phyloP scores from a whole-genome alignment of 2,113 vertebrate genomes.

The Oenanthe oenanthe region DNA sequence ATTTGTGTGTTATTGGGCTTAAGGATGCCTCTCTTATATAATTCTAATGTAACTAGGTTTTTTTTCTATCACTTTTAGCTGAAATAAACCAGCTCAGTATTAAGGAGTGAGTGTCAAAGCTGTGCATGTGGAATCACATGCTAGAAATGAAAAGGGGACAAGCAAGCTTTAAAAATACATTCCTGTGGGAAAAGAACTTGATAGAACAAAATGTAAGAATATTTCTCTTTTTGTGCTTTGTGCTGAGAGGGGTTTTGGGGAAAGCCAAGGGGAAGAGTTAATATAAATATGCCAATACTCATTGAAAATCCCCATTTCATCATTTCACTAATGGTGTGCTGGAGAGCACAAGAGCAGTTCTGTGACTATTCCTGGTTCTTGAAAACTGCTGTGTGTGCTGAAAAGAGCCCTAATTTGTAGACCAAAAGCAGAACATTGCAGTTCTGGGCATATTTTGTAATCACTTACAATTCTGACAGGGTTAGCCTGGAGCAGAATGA shows the following conservation, averaged over 20 bases:
- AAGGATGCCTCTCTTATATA: background rate
- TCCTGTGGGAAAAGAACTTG: background rate
- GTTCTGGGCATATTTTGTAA: background rate
- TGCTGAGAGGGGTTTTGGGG: background rate
- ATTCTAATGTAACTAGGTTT: background rate
- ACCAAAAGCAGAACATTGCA: background rate
- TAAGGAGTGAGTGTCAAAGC: background rate
- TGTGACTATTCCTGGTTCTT: background rate
- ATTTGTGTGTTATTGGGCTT: background rate
- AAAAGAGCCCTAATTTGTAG: slow-evolving; percentile 17
- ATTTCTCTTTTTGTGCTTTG: background rate
- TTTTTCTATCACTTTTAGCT: background rate
- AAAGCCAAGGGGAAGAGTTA: background rate
- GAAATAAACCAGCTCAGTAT: background rate
- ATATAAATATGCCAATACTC: background rate
- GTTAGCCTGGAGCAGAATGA: slow-evolving; percentile 30
- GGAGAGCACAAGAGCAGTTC: background rate
- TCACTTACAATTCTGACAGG: background rate
- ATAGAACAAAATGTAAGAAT: background rate
- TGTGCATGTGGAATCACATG: background rate
- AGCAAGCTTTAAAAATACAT: background rate
- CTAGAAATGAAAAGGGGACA: background rate
- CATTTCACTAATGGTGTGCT: background rate
- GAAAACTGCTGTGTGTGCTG: background rate
- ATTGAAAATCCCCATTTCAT: background rate